phyloP scores from a whole-genome alignment of 2,113 vertebrate species.

The Misgurnus anguillicaudatus region DNA sequence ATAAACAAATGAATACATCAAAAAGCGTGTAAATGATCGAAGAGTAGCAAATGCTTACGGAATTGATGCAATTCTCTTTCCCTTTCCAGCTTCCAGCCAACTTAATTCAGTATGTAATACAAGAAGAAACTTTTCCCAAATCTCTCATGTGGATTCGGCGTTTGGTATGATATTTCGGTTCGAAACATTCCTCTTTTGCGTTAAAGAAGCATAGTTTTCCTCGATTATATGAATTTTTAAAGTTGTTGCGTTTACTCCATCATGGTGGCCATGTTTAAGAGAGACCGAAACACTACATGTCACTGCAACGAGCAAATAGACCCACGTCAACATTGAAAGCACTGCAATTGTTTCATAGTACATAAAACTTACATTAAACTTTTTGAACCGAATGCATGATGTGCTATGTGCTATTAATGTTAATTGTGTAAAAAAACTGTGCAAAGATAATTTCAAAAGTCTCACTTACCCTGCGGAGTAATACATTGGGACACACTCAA shows the following conservation, averaged over 20 bases:
- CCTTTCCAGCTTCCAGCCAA: slow-evolving; percentile 76
- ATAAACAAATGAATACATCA: slow-evolving; percentile 18
- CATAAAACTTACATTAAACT: background rate
- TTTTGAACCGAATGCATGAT: background rate
- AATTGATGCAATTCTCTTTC: slow-evolving; percentile 75
- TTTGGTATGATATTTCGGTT: slow-evolving; percentile 46
- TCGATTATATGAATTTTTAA: slow-evolving; percentile 67
- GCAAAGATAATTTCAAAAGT: slow-evolving; percentile 62
- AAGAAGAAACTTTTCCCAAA: slow-evolving; percentile 64
- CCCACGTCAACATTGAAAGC: slow-evolving; percentile 46
- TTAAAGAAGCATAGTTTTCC: slow-evolving; percentile 56
- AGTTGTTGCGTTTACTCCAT: slow-evolving; percentile 80
- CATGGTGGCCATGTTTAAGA: slow-evolving; percentile 84
- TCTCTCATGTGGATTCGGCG: slow-evolving; percentile 59
- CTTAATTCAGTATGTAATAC: slow-evolving; percentile 69
- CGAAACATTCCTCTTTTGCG: slow-evolving; percentile 63
- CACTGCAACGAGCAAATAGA: slow-evolving; percentile 73
- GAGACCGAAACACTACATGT: slow-evolving; percentile 78
- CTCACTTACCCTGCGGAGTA: slow-evolving; percentile 75
- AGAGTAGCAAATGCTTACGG: slow-evolving; percentile 68
- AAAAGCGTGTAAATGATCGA: background rate
- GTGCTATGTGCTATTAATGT: background rate
- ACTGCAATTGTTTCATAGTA: background rate
- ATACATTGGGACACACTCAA: slow-evolving; percentile 61
- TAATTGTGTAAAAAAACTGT: background rate